These are phyloP conservation scores for Synodontis membranacea DNA, from an alignment of 2,113 vertebrate genomes.

Conservation along the genomic window DNA sequence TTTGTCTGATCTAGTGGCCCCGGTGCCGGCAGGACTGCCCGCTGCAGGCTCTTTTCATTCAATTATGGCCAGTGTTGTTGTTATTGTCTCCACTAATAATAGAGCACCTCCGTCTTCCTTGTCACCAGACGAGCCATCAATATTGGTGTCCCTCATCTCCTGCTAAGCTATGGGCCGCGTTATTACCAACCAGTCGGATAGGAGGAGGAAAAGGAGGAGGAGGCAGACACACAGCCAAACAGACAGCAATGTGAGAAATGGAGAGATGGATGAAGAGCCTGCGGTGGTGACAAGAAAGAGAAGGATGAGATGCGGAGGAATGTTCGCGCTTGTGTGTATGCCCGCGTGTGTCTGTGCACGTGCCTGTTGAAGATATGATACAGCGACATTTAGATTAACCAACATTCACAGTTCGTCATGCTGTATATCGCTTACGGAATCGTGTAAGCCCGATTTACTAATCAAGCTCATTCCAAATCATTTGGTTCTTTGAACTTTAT, in stretches of 20 bases:
- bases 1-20: conserved; percentile 43
- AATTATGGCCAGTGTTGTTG: conserved; percentile 63
- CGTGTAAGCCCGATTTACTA: background rate
- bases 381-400: background rate
- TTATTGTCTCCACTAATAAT: conserved; percentile 70
- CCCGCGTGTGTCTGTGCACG: conserved; percentile 40
- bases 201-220: conserved; percentile 40
- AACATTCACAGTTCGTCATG: background rate
- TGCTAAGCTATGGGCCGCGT: conserved; percentile 64
- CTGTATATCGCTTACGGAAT: background rate
- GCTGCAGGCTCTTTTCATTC: conserved; percentile 61
- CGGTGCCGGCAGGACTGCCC: conserved; percentile 15
- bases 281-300: conserved; percentile 61
- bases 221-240: conserved; percentile 32
- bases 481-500: background rate
- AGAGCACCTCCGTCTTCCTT: conserved; percentile 58
- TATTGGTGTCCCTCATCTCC: conserved; percentile 61
- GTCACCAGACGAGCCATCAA: conserved; percentile 64
- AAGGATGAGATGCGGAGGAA: conserved; percentile 55
- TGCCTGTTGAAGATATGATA: conserved; percentile 26
- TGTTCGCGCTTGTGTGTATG: conserved; percentile 30
- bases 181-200: conserved; percentile 59
- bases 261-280: conserved; percentile 69
- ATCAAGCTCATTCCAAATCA: background rate
- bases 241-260: conserved; percentile 45